Evolutionary conservation across 2,113 vertebrate species (phyloP).

Genomic region (Benitochromis conjunctus): DNA sequence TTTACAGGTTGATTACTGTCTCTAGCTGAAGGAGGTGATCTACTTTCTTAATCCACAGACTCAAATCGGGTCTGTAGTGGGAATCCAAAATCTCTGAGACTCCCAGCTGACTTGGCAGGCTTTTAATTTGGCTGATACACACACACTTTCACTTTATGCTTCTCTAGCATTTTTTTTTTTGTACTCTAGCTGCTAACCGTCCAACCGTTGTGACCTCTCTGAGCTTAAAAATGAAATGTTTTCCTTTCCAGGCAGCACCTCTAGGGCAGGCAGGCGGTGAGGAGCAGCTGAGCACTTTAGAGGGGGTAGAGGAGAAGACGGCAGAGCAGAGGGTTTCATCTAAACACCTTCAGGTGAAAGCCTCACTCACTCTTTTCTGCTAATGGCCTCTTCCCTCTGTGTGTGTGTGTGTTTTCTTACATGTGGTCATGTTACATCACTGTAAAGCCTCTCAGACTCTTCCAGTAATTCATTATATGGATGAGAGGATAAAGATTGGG

Average conservation of each 20-base stretch:
- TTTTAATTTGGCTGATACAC: constrained; percentile 4
- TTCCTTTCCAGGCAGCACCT: background rate
- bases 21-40: constrained; percentile 45
- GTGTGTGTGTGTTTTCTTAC: background rate
- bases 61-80: background rate
- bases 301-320: background rate
- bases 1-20: background rate
- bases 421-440: constrained; percentile 40
- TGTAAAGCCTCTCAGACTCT: constrained; percentile 50
- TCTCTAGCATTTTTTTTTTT: background rate
- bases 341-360: constrained; percentile 14
- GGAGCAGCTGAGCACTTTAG: background rate
- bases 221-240: background rate
- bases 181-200: background rate
- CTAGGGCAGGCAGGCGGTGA: background rate
- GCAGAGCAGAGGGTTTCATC: constrained; percentile 2
- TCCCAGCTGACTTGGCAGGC: constrained; percentile 19
- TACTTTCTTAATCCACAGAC: constrained; percentile 48
- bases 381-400: background rate
- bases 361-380: background rate
- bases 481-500: constrained; percentile 44
- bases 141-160: background rate
- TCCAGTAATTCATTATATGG: constrained; percentile 25
- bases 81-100: background rate
- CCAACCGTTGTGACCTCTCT: background rate